Conservation (phyloP, 2,797 vertebrate genomes). For the Hemitrygon akajei region DNA sequence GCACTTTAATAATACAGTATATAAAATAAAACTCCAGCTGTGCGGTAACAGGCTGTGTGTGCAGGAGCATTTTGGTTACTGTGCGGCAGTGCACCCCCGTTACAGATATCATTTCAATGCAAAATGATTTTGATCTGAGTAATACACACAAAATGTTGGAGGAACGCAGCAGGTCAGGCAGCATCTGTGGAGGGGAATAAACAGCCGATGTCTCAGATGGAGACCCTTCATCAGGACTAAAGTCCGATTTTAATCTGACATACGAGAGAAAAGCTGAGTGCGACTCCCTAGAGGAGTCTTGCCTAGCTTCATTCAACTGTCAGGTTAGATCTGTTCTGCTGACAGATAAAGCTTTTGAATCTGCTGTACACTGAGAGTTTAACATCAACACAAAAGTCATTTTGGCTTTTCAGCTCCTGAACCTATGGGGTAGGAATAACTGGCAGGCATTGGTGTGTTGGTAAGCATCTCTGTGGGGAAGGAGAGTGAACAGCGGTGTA, state of each 20-base stretch:
- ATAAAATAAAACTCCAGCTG: too few relatives aligned
- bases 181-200: too few relatives aligned
- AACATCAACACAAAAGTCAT: neutral
- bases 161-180: too few relatives aligned
- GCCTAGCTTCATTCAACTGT: neutral
- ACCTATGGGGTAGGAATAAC: neutral
- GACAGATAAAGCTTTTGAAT: neutral
- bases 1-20: too few relatives aligned
- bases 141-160: too few relatives aligned
- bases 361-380: neutral
- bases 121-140: neutral
- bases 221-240: too few relatives aligned
- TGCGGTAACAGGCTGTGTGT: too few relatives aligned
- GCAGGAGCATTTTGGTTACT: too few relatives aligned
- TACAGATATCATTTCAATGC: neutral
- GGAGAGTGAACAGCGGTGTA: neutral
- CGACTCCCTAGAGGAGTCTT: neutral
- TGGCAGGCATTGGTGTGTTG: neutral
- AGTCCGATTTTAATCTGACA: neutral
- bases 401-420: conserved; percentile 4
- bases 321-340: conserved; percentile 11
- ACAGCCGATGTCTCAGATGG: too few relatives aligned
- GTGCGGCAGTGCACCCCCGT: too few relatives aligned
- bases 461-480: neutral
- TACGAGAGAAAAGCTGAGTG: neutral